Base-by-base conservation (phyloP, 2,797 vertebrate species). In the Phoeniculus purpureus region DNA sequence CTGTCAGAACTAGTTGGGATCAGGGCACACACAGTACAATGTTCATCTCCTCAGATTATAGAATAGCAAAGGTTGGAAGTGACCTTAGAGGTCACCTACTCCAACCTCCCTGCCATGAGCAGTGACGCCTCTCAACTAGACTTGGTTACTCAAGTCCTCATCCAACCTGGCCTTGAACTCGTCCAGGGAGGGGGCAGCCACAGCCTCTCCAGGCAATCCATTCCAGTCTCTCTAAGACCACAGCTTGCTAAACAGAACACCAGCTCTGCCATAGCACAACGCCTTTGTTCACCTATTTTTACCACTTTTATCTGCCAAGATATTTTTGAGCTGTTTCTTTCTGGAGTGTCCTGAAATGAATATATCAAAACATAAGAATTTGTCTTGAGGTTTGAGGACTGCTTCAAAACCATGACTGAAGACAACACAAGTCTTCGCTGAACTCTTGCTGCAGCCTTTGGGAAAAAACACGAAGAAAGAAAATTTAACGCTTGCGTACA, bases 371-470 rank as follows among this genome's bases (percentile, higher is more conserved):
- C 21, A 20, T 9, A 52, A 40, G 22, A 31, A 56, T 68, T 75
- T 81, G 81, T 40, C 59, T 56, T 71, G 29, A 80, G 56, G 45
- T 71, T 58, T 79, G 52, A 91, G 67, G 10, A 59, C 65, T 75
- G n/a, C 61, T 77, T 81, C 59, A 85, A 80, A 89, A 85, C 59
- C 2, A 72, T 14, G 32, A 23, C 13, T 1, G 0, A 65, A 37
- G 20, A 61, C 72, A 85, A 21, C 18, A 40, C 17, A 67, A 82
- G 70, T 15, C 31, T 78, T 70, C 40, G 25, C 73, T 29, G 50
- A 80, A 18, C 56, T 40, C 48, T 32, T 60, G 40, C 21, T 66
- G 72, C 55, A 81, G 37, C 25, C 27, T 65, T 58, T 4, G n/a
- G 12, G 15, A 50, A 87, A 80, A 80, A 94, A 47, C 20, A 68